phyloP scores from a whole-genome alignment of 1,140 invertebrate genomes.

The Berghia stephanieae region DNA sequence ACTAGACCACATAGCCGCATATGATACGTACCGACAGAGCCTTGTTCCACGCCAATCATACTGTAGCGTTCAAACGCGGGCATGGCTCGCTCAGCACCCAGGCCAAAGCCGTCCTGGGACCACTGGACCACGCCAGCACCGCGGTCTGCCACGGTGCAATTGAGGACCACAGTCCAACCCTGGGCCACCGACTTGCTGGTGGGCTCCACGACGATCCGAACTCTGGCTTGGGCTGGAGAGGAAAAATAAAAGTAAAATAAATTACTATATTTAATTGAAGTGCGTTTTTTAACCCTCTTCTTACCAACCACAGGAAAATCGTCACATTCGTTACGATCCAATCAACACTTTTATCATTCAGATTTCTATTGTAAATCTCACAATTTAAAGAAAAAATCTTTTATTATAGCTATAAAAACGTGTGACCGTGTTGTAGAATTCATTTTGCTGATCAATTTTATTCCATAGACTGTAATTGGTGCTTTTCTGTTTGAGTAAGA shows the following conservation, averaged over 20 bases:
- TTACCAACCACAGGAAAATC: no score
- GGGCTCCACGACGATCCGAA: conserved; percentile 17
- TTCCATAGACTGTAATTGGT: no score
- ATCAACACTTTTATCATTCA: background rate
- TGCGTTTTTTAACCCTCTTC: no score
- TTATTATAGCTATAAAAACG: no score
- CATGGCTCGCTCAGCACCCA: conserved; percentile 86
- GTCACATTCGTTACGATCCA: background rate
- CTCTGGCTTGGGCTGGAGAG: background rate
- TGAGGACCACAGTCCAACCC: conserved; percentile 78
- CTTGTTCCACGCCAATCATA: conserved; percentile 88
- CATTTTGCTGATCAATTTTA: no score
- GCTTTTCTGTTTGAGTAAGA: no score
- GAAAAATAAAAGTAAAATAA: no score
- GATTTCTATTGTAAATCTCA: background rate
- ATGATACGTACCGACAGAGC: no score
- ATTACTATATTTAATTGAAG: no score
- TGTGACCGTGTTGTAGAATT: no score
- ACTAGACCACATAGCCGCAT: no score
- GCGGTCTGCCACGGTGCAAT: conserved; percentile 85
- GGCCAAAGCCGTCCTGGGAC: conserved; percentile 92
- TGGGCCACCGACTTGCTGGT: background rate
- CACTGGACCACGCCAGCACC: conserved; percentile 90
- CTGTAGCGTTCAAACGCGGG: conserved; percentile 89
- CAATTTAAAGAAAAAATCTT: background rate